Evolutionary conservation across 2,888 invertebrate species (phyloP).

Genomic region (Gerosis bhagava): DNA sequence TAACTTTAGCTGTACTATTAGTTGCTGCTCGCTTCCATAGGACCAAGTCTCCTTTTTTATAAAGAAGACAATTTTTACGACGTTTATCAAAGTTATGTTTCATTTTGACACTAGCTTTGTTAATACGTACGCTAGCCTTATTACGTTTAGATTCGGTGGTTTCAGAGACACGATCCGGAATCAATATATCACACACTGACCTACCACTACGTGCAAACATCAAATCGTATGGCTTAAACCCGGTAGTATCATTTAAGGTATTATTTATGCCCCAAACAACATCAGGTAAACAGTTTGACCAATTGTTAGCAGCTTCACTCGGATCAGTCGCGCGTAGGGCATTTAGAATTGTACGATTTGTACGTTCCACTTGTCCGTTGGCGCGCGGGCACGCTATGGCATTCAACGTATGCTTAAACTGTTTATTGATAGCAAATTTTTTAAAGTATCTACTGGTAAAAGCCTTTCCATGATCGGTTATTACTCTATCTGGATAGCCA

Average conservation of each 20-base stretch:
- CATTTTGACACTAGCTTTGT: constrained; percentile 20
- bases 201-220: constrained; percentile 34
- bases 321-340: constrained; percentile 33
- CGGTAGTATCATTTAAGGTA: constrained; percentile 14
- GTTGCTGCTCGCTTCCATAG: constrained; percentile 33
- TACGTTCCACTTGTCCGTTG: constrained; percentile 38
- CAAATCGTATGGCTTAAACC: constrained; percentile 32
- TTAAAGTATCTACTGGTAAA: constrained; percentile 36
- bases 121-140: constrained; percentile 3
- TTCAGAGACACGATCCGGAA: neutral
- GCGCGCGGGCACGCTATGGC: constrained; percentile 36
- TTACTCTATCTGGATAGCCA: constrained; percentile 22
- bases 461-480: constrained; percentile 30
- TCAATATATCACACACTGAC: constrained; percentile 18
- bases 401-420: constrained; percentile 32
- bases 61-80: constrained; percentile 25
- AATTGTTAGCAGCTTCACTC: constrained; percentile 34
- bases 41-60: constrained; percentile 34
- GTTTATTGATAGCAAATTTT: constrained; percentile 30
- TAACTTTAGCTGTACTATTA: constrained; percentile 28
- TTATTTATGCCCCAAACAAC: constrained; percentile 40
- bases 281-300: constrained; percentile 26
- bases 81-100: constrained; percentile 31
- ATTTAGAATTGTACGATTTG: constrained; percentile 34
- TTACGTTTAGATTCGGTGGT: neutral